Evolutionary conservation across 2,888 invertebrate genomes (phyloP), one percentile per base, ranked within the genome.

Genomic region (Sisyra terminalis): DNA sequence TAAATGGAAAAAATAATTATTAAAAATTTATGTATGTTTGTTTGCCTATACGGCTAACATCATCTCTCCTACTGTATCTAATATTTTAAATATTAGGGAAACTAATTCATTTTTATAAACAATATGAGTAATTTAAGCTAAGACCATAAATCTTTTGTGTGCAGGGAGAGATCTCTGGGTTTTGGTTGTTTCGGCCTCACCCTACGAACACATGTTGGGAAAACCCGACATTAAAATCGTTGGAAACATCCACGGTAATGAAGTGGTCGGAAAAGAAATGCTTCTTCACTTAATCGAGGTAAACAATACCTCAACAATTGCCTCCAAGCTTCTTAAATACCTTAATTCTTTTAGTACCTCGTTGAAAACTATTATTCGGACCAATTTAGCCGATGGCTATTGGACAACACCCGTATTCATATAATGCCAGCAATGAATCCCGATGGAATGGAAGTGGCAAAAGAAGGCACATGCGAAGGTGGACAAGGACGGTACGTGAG

Each of bases 401-500:
- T 98, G 60, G 88, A 94, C 61, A 88, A 88, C 60, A 97, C 97
- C 0, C 73, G 94, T 47, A 92, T 98, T 53, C 97, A 98, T 61
- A 78, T 98, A 52, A 74, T 98, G 74, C 96, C 97, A 1, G 86
- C 92, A 1, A 93, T 98, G 93, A 98, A 98, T 64, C 97, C 98
- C 0, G 98, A 98, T 61, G 98, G 97, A 15, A 97, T 84, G 65
- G 86, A 93, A 52, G 81, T 82, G 14, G 89, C 97, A 5, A 78
- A 81, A 52, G 89, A 90, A 62, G 89, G 90, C 29, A 73, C 78
- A 46, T 92, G 90, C 55, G 84, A 86, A 53, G 87, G 87, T 16
- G 79, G 83, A 8, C 81, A 82, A 59, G 92, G 92, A 59, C 78
- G 90, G 83, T 84, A 62, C 57, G 54, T 37, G n/a, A n/a, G n/a